These are phyloP conservation scores for Amphipyra berbera DNA, from an alignment of 2,888 invertebrate species.

Conservation along the genomic window DNA sequence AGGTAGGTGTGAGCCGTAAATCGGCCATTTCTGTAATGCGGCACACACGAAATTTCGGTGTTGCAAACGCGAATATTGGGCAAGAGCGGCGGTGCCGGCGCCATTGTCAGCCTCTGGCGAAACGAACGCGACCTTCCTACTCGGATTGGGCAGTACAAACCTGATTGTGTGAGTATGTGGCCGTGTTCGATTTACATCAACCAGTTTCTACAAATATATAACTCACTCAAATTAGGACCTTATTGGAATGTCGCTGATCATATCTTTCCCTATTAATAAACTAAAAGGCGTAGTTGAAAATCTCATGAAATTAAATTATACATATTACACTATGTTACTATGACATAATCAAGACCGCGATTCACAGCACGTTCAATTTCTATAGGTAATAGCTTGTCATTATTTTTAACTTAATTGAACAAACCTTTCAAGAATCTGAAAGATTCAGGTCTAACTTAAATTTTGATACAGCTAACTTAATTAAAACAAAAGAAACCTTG, in stretches of 20 bases:
- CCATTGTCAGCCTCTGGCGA: constrained; percentile 88
- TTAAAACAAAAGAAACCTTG: constrained; percentile 76
- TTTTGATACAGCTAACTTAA: constrained; percentile 61
- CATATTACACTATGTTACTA: neutral
- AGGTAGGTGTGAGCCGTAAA: constrained; percentile 64
- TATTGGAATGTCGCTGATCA: constrained; percentile 28
- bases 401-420: constrained; percentile 13
- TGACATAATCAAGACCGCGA: neutral
- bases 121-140: constrained; percentile 85
- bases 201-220: constrained; percentile 53
- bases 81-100: constrained; percentile 78
- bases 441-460: constrained; percentile 55
- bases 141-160: constrained; percentile 85
- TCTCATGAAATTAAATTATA: constrained; percentile 3
- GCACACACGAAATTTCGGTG: constrained; percentile 88
- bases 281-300: neutral
- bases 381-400: constrained; percentile 4
- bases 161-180: constrained; percentile 76
- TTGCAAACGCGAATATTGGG: constrained; percentile 85
- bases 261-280: constrained; percentile 12
- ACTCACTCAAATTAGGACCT: constrained; percentile 31
- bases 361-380: constrained; percentile 20
- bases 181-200: constrained; percentile 60
- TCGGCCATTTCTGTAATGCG: constrained; percentile 80
- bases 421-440: constrained; percentile 36